These are phyloP conservation scores for Dichetophora obliterata DNA, from an alignment of 2,888 invertebrate genomes.

Conservation along the genomic window DNA sequence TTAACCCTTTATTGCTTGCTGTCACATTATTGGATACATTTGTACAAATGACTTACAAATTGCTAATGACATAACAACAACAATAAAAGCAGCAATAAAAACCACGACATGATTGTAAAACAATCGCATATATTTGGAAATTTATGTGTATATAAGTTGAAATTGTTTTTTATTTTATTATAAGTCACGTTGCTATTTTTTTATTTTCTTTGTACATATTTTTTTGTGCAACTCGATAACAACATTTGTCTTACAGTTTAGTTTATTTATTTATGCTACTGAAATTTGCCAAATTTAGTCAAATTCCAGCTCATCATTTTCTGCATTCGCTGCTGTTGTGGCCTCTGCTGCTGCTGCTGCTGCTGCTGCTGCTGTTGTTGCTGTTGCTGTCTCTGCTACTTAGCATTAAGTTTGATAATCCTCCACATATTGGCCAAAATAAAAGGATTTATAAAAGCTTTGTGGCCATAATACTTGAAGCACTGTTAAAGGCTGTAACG, in stretches of 20 bases:
- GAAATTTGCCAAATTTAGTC: slow-evolving; percentile 37
- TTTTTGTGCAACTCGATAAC: neutral
- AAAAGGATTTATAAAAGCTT: neutral
- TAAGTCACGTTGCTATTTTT: neutral
- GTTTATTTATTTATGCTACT: slow-evolving; percentile 24
- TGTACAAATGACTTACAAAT: slow-evolving; percentile 36
- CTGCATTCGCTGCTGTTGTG: neutral
- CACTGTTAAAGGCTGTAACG: neutral
- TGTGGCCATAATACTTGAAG: neutral
- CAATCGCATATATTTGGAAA: neutral
- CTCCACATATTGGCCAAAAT: neutral
- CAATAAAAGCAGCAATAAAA: neutral
- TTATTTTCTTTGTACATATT: neutral
- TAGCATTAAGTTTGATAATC: slow-evolving; percentile 19
- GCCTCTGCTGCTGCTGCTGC: too few species aligned
- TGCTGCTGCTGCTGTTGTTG: too few species aligned
- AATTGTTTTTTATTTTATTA: too few species aligned
- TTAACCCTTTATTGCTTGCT: slow-evolving; percentile 27
- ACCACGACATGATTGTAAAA: neutral
- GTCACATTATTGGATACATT: slow-evolving; percentile 26
- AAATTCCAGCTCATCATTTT: slow-evolving; percentile 24
- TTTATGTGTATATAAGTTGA: too few species aligned
- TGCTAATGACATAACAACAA: slow-evolving; percentile 19
- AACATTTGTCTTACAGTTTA: neutral
- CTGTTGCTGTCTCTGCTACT: too few species aligned